These are phyloP conservation scores for Cavia porcellus DNA, from an alignment of 2,113 vertebrate genomes.

Conservation along the genomic window DNA sequence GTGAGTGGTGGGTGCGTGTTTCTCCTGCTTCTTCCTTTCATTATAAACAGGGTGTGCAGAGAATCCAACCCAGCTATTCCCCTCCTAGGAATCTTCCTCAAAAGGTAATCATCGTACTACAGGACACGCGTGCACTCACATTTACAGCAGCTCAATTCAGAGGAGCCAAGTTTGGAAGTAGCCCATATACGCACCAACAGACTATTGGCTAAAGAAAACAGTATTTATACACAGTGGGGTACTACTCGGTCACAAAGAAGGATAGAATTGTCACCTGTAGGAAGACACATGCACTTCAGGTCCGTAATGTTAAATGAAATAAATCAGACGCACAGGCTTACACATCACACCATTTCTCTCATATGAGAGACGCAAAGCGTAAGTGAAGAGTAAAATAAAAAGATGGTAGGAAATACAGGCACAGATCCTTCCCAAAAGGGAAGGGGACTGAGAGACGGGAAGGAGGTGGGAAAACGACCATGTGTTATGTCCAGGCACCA, in stretches of 20 bases:
- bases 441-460: not conserved
- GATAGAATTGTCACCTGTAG: not conserved
- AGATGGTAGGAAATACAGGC: not conserved
- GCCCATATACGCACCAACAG: not conserved
- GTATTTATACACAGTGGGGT: not conserved
- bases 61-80: not conserved
- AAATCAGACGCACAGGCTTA: not conserved
- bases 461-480: not conserved
- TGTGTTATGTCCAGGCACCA: not conserved
- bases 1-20: accelerated
- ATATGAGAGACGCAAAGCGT: not conserved
- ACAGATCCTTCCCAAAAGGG: not conserved
- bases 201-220: not conserved
- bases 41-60: too few relatives aligned
- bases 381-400: not conserved
- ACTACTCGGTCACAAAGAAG: not conserved
- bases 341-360: not conserved
- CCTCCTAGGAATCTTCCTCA: not conserved
- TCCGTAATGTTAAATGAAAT: not conserved
- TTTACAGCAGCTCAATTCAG: not conserved
- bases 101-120: not conserved
- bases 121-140: not conserved
- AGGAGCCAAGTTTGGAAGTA: not conserved
- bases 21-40: not conserved
- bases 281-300: not conserved